Percentiles rank a stretch among this genome's conserved stretches.
Evolutionary conservation across 2,113 vertebrate genomes (phyloP).

Genomic region (Serilophus lunatus): DNA sequence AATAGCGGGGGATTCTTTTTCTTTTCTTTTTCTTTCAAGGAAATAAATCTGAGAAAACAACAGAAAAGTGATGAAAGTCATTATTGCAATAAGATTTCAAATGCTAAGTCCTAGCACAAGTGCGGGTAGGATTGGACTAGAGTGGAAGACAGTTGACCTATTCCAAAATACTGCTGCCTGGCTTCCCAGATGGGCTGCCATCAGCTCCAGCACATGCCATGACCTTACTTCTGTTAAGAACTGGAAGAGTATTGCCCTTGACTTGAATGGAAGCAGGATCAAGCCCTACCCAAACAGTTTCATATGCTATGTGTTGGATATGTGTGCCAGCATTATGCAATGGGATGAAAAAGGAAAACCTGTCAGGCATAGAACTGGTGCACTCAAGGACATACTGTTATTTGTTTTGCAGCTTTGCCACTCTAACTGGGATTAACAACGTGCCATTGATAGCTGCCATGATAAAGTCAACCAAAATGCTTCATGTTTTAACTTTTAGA

Average conservation of each 20-base stretch:
- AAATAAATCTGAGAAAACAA: background rate
- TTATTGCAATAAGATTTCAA: background rate
- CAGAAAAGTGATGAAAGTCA: background rate
- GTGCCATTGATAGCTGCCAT: background rate
- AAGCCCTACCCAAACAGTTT: conserved; percentile 16
- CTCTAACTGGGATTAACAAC: conserved; percentile 34
- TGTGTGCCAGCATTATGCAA: conserved; percentile 50
- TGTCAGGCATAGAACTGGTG: conserved; percentile 31
- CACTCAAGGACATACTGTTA: conserved; percentile 55
- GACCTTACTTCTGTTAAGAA: background rate
- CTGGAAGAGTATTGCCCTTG: background rate
- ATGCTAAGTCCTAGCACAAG: background rate
- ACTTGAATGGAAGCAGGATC: background rate
- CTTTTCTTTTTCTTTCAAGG: background rate
- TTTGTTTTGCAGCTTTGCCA: conserved; percentile 47
- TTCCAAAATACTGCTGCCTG: background rate
- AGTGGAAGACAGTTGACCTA: background rate
- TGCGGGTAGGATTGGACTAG: background rate
- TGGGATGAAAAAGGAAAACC: conserved; percentile 7
- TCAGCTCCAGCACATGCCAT: background rate
- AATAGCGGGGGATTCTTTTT: background rate
- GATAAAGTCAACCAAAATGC: background rate
- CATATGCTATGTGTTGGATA: background rate
- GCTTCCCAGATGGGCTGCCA: background rate
- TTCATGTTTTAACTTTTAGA: background rate